Evolutionary conservation across 2,113 vertebrate genomes (phyloP).

Genomic region (Grallaria varia): DNA sequence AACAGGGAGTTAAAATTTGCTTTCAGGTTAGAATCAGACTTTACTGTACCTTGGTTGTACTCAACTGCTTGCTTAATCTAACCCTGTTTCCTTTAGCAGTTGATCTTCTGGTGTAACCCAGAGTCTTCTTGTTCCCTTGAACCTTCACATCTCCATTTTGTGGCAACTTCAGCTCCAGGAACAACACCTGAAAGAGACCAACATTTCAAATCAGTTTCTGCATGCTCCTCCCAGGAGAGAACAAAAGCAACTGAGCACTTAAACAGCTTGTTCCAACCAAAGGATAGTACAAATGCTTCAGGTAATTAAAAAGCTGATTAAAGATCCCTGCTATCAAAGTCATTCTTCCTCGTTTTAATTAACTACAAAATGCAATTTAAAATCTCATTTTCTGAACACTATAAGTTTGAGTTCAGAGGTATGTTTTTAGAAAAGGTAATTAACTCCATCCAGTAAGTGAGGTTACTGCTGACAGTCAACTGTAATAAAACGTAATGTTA

Average conservation of each 20-base stretch:
- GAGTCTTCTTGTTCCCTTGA: constrained; percentile 85
- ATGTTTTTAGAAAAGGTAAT: constrained; percentile 46
- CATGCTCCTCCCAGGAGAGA: not conserved
- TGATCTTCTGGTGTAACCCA: constrained; percentile 86
- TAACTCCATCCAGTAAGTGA: constrained; percentile 28
- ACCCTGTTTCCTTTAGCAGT: constrained; percentile 60
- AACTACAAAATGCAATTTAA: constrained; percentile 37
- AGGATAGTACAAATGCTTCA: constrained; percentile 14
- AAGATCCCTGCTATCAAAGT: constrained; percentile 15
- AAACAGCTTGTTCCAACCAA: constrained; percentile 11
- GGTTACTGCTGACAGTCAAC: not conserved
- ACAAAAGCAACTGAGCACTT: constrained; percentile 16
- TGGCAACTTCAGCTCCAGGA: constrained; percentile 91
- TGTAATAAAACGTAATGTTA: not conserved
- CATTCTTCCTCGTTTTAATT: constrained; percentile 31
- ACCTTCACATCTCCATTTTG: constrained; percentile 82
- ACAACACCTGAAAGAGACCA: constrained; percentile 83
- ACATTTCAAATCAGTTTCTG: not conserved
- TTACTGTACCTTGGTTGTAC: constrained; percentile 88
- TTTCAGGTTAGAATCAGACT: not conserved
- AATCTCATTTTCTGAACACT: constrained; percentile 37
- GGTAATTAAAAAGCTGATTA: constrained; percentile 53
- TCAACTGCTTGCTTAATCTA: constrained; percentile 86
- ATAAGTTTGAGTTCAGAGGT: not conserved
- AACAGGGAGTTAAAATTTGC: not conserved